Evolutionary conservation across 2,797 vertebrate genomes (phyloP).

Genomic region (Echeneis naucrates): DNA sequence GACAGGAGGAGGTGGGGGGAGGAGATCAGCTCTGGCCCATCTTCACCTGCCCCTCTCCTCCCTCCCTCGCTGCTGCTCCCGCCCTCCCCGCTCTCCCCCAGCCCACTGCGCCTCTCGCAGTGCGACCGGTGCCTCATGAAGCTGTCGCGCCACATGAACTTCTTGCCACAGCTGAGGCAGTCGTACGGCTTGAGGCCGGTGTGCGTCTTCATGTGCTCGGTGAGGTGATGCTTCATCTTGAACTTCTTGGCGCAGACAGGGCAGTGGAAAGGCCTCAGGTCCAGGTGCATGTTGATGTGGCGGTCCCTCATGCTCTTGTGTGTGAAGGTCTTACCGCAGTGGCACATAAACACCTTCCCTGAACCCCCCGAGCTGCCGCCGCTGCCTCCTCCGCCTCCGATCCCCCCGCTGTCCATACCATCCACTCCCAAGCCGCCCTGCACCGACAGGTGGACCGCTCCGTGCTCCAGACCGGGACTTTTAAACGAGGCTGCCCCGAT

Average conservation of each 20-base stretch:
- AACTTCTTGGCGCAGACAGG: constrained; percentile 94
- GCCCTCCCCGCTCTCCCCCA: constrained; percentile 38
- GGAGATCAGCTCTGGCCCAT: constrained; percentile 68
- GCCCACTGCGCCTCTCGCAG: constrained; percentile 85
- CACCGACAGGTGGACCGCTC: constrained; percentile 80
- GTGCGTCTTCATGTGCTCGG: constrained; percentile 98
- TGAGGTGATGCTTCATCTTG: constrained; percentile 98
- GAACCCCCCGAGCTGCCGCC: constrained; percentile 46
- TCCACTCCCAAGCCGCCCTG: constrained; percentile 68
- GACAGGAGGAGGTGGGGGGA: constrained; percentile 74
- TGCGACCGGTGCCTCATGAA: constrained; percentile 94
- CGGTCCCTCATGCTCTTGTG: constrained; percentile 96
- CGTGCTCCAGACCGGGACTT: constrained; percentile 82
- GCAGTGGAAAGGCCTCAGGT: constrained; percentile 94
- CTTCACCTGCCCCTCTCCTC: constrained; percentile 59
- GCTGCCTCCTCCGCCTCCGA: constrained; percentile 26
- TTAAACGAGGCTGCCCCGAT: constrained; percentile 76
- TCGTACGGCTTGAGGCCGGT: constrained; percentile 94
- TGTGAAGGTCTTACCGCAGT: constrained; percentile 95
- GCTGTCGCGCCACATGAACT: constrained; percentile 98
- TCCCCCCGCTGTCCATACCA: constrained; percentile 65
- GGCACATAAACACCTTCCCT: constrained; percentile 93
- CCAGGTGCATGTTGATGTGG: constrained; percentile 97
- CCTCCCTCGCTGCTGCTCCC: constrained; percentile 46
- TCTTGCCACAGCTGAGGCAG: constrained; percentile 91